phyloP scores from a whole-genome alignment of 1,140 invertebrate genomes.

The Cataglyphis hispanica region DNA sequence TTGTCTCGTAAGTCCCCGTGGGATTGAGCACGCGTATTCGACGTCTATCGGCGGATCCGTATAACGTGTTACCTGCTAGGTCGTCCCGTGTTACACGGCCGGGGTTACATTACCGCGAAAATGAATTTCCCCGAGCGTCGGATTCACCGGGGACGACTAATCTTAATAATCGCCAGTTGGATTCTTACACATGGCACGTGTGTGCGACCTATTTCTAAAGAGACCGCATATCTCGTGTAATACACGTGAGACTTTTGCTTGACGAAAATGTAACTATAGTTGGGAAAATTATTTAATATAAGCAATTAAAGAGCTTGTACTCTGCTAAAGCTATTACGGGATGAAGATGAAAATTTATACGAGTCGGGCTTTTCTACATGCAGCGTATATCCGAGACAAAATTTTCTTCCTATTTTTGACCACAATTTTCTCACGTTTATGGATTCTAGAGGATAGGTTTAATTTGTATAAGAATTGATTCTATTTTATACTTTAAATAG shows the following conservation, averaged over 20 bases:
- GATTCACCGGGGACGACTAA: not conserved
- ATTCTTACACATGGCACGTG: not conserved
- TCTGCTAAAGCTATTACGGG: not conserved
- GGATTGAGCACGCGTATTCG: conserved; percentile 33
- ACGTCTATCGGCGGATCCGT: conserved; percentile 34
- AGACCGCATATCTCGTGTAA: not conserved
- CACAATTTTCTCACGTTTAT: no score
- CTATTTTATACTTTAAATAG: no score
- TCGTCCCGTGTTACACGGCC: not conserved
- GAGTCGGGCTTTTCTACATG: not conserved
- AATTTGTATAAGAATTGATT: no score
- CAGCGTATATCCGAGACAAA: no score
- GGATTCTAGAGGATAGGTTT: no score
- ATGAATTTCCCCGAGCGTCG: conserved; percentile 17
- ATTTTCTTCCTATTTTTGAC: no score
- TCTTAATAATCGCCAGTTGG: conserved; percentile 11
- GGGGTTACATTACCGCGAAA: conserved; percentile 18
- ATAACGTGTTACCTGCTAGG: conserved; percentile 24
- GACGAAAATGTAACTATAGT: not conserved
- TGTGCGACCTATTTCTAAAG: conserved; percentile 2
- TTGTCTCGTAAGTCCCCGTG: conserved; percentile 57
- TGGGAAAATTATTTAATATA: conserved; percentile 14
- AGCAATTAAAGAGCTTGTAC: not conserved
- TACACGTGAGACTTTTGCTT: not conserved
- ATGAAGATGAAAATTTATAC: conserved; percentile 1